These are phyloP conservation scores for Meles meles DNA, from an alignment of 2,113 vertebrate genomes.

Conservation along the genomic window DNA sequence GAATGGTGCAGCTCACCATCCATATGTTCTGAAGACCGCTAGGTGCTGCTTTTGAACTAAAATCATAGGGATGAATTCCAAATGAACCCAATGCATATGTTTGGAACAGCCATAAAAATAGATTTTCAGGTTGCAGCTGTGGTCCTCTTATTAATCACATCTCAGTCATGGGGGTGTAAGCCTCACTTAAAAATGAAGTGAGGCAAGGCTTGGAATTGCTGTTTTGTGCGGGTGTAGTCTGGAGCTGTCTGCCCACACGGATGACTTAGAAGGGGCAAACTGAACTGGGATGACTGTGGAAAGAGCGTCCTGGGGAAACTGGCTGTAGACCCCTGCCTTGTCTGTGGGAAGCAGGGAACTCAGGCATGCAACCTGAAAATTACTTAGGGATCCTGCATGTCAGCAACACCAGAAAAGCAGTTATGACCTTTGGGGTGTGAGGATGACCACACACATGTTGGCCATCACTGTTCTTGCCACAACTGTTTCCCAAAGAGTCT, in stretches of 20 bases:
- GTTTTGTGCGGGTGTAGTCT: not conserved
- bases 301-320: not conserved
- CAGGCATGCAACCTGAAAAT: rapidly evolving
- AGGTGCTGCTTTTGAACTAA: slow-evolving; percentile 47
- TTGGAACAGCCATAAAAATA: not conserved
- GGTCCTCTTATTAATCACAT: slow-evolving; percentile 19
- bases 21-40: not conserved
- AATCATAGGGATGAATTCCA: not conserved
- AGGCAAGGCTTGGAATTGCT: not conserved
- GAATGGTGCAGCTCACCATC: not conserved
- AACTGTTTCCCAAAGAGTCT: not conserved
- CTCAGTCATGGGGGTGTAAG: not conserved
- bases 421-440: not conserved
- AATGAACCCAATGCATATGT: slow-evolving; percentile 2
- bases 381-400: not conserved
- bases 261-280: not conserved
- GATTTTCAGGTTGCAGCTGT: slow-evolving; percentile 46
- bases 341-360: not conserved
- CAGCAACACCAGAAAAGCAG: not conserved
- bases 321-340: rapidly evolving
- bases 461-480: not conserved
- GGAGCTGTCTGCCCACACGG: not conserved
- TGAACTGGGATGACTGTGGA: not conserved
- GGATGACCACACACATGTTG: not conserved
- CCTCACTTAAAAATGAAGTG: not conserved